Conservation (phyloP, 1,140 invertebrate genomes). For the Drosophila varians region DNA sequence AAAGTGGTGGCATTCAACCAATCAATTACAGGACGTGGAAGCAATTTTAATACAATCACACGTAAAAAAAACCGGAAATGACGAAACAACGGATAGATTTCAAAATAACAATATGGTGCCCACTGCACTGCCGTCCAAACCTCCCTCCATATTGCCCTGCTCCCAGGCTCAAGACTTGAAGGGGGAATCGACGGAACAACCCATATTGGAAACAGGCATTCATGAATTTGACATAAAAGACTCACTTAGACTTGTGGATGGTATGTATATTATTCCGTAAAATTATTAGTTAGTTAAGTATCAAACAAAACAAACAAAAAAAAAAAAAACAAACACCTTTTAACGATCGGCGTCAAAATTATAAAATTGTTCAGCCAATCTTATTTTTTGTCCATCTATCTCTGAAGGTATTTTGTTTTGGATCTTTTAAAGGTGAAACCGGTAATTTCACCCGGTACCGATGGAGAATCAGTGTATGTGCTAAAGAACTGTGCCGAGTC, state of each 20-base stretch:
- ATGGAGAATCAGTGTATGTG: too few species aligned
- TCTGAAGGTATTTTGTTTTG: too few species aligned
- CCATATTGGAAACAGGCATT: conserved; percentile 1
- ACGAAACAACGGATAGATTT: not conserved
- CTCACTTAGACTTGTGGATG: conserved; percentile 60
- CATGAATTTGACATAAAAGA: conserved; percentile 44
- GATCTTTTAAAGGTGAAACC: too few species aligned
- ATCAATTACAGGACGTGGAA: conserved; percentile 19
- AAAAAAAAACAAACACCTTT: too few species aligned
- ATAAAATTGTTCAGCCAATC: too few species aligned
- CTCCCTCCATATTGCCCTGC: not conserved
- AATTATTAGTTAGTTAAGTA: too few species aligned
- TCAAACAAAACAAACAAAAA: too few species aligned
- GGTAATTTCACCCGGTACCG: too few species aligned
- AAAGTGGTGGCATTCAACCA: conserved; percentile 71
- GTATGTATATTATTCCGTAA: conserved; percentile 40
- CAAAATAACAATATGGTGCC: conserved; percentile 56
- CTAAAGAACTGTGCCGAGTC: too few species aligned
- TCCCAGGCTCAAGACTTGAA: not conserved
- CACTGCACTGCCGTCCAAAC: conserved; percentile 33
- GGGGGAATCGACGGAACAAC: not conserved
- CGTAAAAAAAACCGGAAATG: not conserved
- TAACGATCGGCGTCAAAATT: too few species aligned
- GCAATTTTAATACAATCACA: not conserved
- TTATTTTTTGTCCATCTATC: too few species aligned